Base-by-base conservation (phyloP, 2,797 vertebrate genomes). In the Lutjanus campechanus region DNA sequence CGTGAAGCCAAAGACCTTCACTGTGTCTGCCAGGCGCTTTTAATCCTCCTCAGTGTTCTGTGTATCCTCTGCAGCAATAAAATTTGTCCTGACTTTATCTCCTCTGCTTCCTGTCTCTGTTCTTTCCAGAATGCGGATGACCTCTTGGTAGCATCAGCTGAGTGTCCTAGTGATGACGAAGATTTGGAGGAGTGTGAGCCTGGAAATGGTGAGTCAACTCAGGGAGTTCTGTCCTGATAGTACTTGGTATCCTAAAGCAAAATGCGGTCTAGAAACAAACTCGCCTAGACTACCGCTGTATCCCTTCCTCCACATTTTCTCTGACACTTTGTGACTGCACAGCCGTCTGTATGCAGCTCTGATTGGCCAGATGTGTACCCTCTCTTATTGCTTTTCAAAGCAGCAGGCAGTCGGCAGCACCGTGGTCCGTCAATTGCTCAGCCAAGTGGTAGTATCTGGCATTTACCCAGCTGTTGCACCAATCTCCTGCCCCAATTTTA, bases 181-280 rank as follows among this genome's bases (percentile, higher is more conserved):
- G 97, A 98, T 93, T 92, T 98, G 88, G 97, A 98, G 93, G 97
- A 98, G 93, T 98, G 97, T 72, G 97, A 98, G 79, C 97, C 97
- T 71, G 97, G 96, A 95, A 97, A 97, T 91, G 97, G 97, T 98
- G 96, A 97, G 97, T 96, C 88, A 88, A 84, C 92, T 91, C 92
- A 73, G 88, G 88, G 85, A 83, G 92, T 91, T 94, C 64, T 91
- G 85, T 87, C 65, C 64, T 73, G 76, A 41, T 72, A 79, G 36
- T 84, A 29, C 56, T 83, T 60, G 40, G 65, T 61, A n/a, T 82
- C 62, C 63, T 40, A 71, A 71, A 81, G 55, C 62, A 72, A 86
- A 69, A 44, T 40, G 49, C 63, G 70, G 69, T 29, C 8, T 68
- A 79, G 67, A 55, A 68, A 51, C 49, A 65, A 47, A 58, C 17